Evolutionary conservation across 2,888 invertebrate genomes (phyloP), one percentile per base, ranked within the genome.

Genomic region (Caenorhabditis sp.): DNA sequence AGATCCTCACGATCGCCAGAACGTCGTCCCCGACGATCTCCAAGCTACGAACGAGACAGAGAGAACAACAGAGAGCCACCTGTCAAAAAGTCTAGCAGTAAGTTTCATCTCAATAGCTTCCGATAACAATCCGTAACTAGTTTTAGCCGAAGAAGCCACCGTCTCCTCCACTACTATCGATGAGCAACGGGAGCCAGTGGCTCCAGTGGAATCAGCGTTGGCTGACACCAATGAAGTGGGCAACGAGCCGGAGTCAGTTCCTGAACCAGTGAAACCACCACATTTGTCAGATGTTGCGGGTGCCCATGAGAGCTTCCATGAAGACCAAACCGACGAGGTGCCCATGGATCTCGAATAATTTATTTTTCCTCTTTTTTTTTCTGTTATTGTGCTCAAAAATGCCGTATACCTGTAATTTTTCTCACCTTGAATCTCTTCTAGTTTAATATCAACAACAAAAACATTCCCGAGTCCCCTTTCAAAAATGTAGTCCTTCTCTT

Each of bases 121-220:
- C 51, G 4, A 1, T 1, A 3, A 10, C n/a, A 35, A 31, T 1
- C 28, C 51, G 2, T 14, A 61, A 56, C 16, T 31, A 63, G 22
- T 59, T 75, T 61, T 44, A 74, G 75, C 24, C 35, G 85, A 85
- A 28, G 82, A 85, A 56, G 79, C 73, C 35, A 82, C 69, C 0
- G 85, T 85, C 12, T 80, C 85, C 10, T 85, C 85, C 6, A 85
- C 85, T 2, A 85, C 85, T 2, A 24, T 80, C 12, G 82, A 85
- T 26, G 85, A 85, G 8, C 35, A 64, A 19, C 61, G 63, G 26
- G 68, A 61, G 3, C 4, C 49, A 19, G 63, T 16, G 4, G 54
- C 16, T n/a, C 38, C 68, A 38, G 47, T 47, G 24, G 68, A 24
- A 19, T 41, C 38, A 61, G 61, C 38, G 41, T 22, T 12, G 38